Evolutionary conservation across 2,113 vertebrate genomes (phyloP), one percentile per base, ranked within the genome.

Genomic region (Rhinogobius similis): DNA sequence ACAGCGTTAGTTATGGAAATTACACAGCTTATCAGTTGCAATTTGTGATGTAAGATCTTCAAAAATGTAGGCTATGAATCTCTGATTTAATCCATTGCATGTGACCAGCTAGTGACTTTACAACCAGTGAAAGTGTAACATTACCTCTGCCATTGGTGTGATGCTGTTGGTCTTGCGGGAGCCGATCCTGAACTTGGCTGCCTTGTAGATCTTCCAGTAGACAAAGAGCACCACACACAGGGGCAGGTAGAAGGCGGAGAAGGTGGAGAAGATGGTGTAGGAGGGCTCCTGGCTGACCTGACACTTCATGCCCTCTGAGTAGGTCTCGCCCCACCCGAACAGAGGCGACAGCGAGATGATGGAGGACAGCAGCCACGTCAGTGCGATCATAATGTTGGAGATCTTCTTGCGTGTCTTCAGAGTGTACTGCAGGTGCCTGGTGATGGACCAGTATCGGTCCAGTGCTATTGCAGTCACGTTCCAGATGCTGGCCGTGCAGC

Each of bases 401-500:
- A 95, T 93, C 76, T 94, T 94, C 75, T 93, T 95, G 26, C 97
- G 94, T 0, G 90, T 86, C 68, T 95, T 94, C 13, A 95, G 92
- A 0, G 98, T 98, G 92, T 98, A 98, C 72, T 98, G 93, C 85
- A 99, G 86, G 82, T 99, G 98, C 3, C 95, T 91, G 0, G 95
- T 96, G 92, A 98, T 96, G 83, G 97, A 98, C 97, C 97, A 99
- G 91, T 99, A 99, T 75, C 98, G 96, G 87, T 99, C 97, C 5
- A 99, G 90, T 0, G 97, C 98, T 0, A 98, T 99, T 86, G 96
- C 98, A 0, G 95, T 98, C 85, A 99, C 98, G 0, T 96, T 99
- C 98, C 98, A 99, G 92, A 99, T 99, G 91, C 98, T 99, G 81
- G 97, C 98, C 0, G 98, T 99, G 92, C 97, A 98, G 88, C 97